Base-by-base conservation (phyloP, 2,888 invertebrate genomes). In the Mactromeris polynyma region DNA sequence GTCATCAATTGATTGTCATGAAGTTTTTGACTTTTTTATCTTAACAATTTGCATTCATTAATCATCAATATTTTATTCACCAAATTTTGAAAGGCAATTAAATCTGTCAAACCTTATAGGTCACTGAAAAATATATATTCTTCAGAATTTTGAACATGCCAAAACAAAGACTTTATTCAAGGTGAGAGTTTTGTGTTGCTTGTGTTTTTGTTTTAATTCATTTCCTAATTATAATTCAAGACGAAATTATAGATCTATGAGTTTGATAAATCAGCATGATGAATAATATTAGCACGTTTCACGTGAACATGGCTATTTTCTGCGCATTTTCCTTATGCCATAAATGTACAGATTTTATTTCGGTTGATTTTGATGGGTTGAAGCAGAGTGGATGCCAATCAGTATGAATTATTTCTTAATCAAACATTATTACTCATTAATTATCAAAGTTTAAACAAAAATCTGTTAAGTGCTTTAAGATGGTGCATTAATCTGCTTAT, bases 91-190 rank as follows among this genome's bases (percentile, higher is more conserved):
- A 58, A 58, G 21, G 26, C 4, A n/a, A 26, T n/a, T n/a, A 26
- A 64, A 26, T 64, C 58, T 26, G 58, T 64, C 58, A 64, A 26
- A 64, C 58, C n/a, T 64, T n/a, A n/a, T n/a, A 26, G 58, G 58
- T 64, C 26, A 64, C 26, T 11, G 26, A 64, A 26, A 64, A n/a
- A 11, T n/a, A 64, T 64, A n/a, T 64, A 64, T 64, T 64, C 26
- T 64, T 2, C 21, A 64, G n/a, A 3, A n/a, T 64, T n/a, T 64
- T 64, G 21, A 64, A 64, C 26, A n/a, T 64, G 2, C 58, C n/a
- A 64, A 64, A 64, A 64, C 58, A 64, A 64, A 64, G 58, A n/a
- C 26, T 64, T 26, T 64, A 64, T 64, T 64, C 58, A 64, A 64
- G n/a, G 26, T 9, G 26, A 64, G 3, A n/a, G 11, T 64, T 64